Evolutionary conservation across 2,797 vertebrate genomes (phyloP).

Genomic region (Myripristis jacobus): DNA sequence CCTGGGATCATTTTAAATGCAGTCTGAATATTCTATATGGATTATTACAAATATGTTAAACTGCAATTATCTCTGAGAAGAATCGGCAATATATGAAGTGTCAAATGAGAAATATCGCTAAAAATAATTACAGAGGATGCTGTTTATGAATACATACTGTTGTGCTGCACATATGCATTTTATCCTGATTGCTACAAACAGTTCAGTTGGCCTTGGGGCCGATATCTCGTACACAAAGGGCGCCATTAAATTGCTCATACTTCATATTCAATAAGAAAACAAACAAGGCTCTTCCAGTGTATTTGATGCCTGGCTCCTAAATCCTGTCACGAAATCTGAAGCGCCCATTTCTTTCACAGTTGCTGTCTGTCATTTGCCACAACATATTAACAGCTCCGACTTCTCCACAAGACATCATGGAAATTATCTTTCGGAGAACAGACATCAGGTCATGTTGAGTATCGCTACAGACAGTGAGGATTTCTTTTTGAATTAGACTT

Average conservation of each 20-base stretch:
- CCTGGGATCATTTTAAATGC: conserved; percentile 59
- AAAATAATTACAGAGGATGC: conserved; percentile 16
- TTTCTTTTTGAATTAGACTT: conserved; percentile 30
- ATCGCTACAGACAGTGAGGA: conserved; percentile 13
- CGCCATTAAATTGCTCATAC: conserved; percentile 2
- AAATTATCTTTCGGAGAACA: conserved; percentile 5
- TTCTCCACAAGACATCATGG: conserved; percentile 22
- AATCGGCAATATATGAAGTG: conserved; percentile 43
- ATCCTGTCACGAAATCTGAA: conserved; percentile 40
- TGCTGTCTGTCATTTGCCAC: conserved; percentile 52
- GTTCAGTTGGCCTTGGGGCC: conserved; percentile 7
- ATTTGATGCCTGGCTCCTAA: conserved; percentile 27
- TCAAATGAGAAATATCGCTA: conserved; percentile 38
- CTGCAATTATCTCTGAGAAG: conserved; percentile 53
- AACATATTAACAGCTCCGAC: conserved; percentile 33
- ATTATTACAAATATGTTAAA: conserved; percentile 56
- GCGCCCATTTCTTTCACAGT: conserved; percentile 23
- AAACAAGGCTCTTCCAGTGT: neutral
- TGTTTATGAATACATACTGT: neutral
- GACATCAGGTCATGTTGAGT: conserved; percentile 23
- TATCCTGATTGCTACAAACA: conserved; percentile 15
- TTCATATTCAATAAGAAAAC: conserved; percentile 18
- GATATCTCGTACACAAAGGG: neutral
- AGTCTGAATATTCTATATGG: conserved; percentile 48
- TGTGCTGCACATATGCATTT: conserved; percentile 3